Conservation (phyloP, 2,113 vertebrate species). For the Apistogramma diplotaenia region DNA sequence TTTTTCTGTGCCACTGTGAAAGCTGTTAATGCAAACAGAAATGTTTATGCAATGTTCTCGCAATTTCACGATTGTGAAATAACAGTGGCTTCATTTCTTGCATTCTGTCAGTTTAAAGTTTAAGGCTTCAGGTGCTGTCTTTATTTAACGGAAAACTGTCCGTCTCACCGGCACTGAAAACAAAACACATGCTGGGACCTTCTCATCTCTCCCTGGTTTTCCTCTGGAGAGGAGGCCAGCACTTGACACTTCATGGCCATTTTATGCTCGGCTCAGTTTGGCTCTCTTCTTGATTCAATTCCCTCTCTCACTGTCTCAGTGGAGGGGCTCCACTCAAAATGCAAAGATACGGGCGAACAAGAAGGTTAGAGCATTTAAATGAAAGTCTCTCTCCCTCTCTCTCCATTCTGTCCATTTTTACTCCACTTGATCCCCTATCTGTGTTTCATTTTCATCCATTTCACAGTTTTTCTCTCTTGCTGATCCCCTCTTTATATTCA, state of each 20-base stretch:
- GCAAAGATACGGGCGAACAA: conserved; percentile 14
- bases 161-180: not conserved
- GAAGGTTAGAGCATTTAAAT: conserved; percentile 43
- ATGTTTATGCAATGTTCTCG: not conserved
- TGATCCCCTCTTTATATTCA: conserved; percentile 38
- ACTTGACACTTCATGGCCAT: conserved; percentile 49
- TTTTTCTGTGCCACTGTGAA: not conserved
- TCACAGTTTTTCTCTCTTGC: conserved; percentile 1
- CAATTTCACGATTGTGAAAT: not conserved
- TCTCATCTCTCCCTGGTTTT: conserved; percentile 16
- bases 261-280: conserved; percentile 10
- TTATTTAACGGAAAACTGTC: not conserved
- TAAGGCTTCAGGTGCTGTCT: not conserved
- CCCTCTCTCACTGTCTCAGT: not conserved
- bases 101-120: not conserved
- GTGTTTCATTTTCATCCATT: conserved; percentile 38
- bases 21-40: not conserved
- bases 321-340: conserved; percentile 40
- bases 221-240: conserved; percentile 14
- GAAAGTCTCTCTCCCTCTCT: not conserved
- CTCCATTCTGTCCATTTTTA: conserved; percentile 4
- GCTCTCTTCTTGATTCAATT: conserved; percentile 2
- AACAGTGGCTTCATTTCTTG: not conserved
- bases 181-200: conserved; percentile 7
- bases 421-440: conserved; percentile 33